A percentile compares a stretch with the other conserved stretches of the same genome.
These are phyloP conservation scores for Calephelis perditalis DNA, from an alignment of 2,888 invertebrate genomes.

Conservation along the genomic window DNA sequence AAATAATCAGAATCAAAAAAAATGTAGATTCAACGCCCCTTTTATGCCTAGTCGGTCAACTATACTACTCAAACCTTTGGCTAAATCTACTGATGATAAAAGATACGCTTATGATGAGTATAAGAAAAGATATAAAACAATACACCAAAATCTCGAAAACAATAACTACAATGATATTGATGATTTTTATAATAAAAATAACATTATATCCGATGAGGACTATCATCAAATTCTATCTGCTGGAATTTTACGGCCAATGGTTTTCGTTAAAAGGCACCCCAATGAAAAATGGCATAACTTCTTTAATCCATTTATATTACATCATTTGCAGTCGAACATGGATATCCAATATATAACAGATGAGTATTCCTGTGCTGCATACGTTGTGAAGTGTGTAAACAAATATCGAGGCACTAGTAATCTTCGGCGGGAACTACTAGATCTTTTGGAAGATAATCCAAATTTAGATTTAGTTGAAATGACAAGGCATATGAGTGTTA, in stretches of 20 bases:
- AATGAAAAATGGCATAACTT: conserved; percentile 45
- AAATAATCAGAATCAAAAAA: conserved; percentile 23
- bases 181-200: conserved; percentile 29
- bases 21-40: conserved; percentile 40
- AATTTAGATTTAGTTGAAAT: conserved; percentile 20
- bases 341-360: conserved; percentile 21
- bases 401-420: conserved; percentile 39
- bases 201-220: conserved; percentile 27
- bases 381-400: conserved; percentile 43
- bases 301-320: conserved; percentile 46
- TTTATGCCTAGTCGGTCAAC: conserved; percentile 16
- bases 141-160: conserved; percentile 29
- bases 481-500: conserved; percentile 23
- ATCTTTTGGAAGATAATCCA: conserved; percentile 28
- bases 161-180: conserved; percentile 28
- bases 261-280: conserved; percentile 39
- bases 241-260: conserved; percentile 40
- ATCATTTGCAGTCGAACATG: conserved; percentile 26
- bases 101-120: conserved; percentile 23
- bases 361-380: conserved; percentile 38
- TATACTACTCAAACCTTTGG: conserved; percentile 26
- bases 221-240: not conserved
- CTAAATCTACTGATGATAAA: conserved; percentile 24
- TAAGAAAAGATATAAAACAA: conserved; percentile 22
- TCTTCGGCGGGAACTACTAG: conserved; percentile 35